These are phyloP conservation scores for Marasmarcha lunaedactyla DNA, from an alignment of 2,888 invertebrate genomes.

Conservation along the genomic window DNA sequence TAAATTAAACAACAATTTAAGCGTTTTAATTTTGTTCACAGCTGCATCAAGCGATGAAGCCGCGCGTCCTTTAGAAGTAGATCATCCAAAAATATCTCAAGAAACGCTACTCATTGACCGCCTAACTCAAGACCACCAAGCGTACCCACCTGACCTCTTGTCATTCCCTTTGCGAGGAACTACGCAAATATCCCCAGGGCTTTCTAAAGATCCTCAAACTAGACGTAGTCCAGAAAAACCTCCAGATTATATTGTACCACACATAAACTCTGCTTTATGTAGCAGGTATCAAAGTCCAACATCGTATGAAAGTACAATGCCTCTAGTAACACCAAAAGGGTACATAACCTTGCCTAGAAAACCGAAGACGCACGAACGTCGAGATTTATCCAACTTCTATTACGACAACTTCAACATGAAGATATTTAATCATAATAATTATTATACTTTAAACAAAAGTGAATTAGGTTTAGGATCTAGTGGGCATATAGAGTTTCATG, in stretches of 20 bases:
- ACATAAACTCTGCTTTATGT: conserved; percentile 36
- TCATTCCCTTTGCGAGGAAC: conserved; percentile 75
- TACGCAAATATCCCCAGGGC: conserved; percentile 61
- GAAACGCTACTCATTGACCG: conserved; percentile 55
- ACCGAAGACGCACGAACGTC: conserved; percentile 71
- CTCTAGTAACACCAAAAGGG: conserved; percentile 75
- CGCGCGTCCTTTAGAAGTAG: conserved; percentile 70
- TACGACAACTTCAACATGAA: conserved; percentile 87
- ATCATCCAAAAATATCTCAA: conserved; percentile 62
- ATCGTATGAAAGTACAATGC: conserved; percentile 61
- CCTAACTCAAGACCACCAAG: conserved; percentile 63
- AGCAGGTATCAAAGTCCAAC: conserved; percentile 72
- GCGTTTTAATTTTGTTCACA: conserved; percentile 26
- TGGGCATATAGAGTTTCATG: conserved; percentile 61
- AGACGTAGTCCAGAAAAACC: conserved; percentile 43
- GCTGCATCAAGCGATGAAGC: conserved; percentile 73
- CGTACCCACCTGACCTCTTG: conserved; percentile 84
- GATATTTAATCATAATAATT: conserved; percentile 86
- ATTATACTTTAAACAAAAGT: conserved; percentile 80
- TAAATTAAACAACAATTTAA: too few relatives aligned
- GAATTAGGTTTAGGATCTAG: conserved; percentile 69
- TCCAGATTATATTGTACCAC: conserved; percentile 39
- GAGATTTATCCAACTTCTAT: conserved; percentile 63
- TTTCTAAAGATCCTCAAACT: neutral
- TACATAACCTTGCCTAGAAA: conserved; percentile 89